Conservation (phyloP, 2,113 vertebrate species). For the Nycticorax nycticorax region DNA sequence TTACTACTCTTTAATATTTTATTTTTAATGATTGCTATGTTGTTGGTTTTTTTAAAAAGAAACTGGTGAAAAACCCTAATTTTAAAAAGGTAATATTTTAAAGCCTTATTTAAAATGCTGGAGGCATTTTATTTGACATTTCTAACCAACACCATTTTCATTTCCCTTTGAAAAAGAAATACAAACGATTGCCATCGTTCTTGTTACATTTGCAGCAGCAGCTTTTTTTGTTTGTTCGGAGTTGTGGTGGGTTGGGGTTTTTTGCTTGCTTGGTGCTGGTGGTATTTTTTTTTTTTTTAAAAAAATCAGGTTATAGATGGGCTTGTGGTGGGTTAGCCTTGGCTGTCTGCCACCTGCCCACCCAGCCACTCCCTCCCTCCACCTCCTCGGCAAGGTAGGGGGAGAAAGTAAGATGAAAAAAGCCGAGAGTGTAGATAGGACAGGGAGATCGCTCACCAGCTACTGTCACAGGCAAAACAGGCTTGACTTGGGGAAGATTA, state of each 20-base stretch:
- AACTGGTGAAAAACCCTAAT: neutral
- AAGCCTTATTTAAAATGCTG: neutral
- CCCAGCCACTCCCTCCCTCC: neutral
- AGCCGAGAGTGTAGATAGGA: fast-evolving
- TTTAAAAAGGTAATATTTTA: neutral
- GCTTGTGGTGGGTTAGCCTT: neutral
- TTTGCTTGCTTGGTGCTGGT: neutral
- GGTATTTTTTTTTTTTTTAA: neutral
- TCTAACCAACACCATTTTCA: neutral
- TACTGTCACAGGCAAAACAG: neutral
- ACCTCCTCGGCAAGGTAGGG: neutral
- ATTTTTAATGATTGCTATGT: neutral
- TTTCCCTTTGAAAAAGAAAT: neutral
- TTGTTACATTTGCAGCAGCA: neutral
- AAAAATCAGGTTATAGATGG: neutral
- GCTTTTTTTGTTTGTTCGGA: neutral
- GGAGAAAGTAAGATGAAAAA: neutral
- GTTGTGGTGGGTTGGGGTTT: neutral
- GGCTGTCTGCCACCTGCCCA: neutral
- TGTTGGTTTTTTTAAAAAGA: no score
- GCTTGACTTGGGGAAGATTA: neutral
- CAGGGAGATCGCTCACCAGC: neutral
- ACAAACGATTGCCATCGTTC: neutral
- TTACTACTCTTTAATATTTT: neutral
- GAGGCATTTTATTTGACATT: neutral